These are phyloP conservation scores for Antechinus flavipes DNA, from an alignment of 2,113 vertebrate species.

Conservation along the genomic window DNA sequence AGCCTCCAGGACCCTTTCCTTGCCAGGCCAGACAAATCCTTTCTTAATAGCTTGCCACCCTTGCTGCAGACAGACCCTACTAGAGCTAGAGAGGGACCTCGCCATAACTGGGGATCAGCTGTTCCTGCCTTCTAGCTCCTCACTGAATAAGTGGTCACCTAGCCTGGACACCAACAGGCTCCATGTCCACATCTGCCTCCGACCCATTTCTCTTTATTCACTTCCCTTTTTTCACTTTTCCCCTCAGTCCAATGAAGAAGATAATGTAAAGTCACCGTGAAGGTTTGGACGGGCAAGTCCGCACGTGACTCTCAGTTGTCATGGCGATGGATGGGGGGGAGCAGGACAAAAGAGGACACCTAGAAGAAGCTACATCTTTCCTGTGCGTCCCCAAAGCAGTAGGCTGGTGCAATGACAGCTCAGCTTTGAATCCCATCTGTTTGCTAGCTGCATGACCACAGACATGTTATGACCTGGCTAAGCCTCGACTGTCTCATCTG, in stretches of 20 bases:
- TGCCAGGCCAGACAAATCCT: not conserved
- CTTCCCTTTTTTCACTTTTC: not conserved
- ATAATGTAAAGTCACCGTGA: not conserved
- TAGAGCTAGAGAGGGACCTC: not conserved
- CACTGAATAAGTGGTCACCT: not conserved
- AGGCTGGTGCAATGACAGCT: not conserved
- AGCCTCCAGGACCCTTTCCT: constrained; percentile 21
- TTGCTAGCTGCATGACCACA: not conserved
- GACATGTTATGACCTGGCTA: not conserved
- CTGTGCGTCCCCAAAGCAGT: not conserved
- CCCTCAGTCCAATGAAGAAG: not conserved
- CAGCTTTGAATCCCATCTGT: not conserved
- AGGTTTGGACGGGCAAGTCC: not conserved
- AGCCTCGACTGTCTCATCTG: not conserved
- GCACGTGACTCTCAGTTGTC: not conserved
- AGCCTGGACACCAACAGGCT: not conserved
- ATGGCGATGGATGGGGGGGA: not conserved
- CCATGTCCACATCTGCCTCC: not conserved
- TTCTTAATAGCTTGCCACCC: not conserved
- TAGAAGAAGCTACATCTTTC: not conserved
- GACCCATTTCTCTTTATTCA: not conserved
- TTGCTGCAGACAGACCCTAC: not conserved
- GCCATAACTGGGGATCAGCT: not conserved
- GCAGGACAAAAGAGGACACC: not conserved
- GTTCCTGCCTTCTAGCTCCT: constrained; percentile 17